Evolutionary conservation across 2,797 vertebrate species (phyloP).

Genomic region (Smutsia temminckii): DNA sequence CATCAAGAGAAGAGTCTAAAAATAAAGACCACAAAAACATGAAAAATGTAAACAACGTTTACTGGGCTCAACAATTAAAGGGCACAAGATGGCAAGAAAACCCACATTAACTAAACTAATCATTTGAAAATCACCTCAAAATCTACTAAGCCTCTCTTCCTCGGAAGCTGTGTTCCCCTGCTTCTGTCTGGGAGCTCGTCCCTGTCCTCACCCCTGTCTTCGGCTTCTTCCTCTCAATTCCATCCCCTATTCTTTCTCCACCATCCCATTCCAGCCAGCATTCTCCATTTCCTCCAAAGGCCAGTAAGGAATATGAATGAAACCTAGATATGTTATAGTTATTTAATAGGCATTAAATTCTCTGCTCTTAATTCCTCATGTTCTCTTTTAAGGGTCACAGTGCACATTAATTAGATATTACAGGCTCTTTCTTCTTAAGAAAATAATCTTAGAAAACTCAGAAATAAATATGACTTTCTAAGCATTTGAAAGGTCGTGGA

Average conservation of each 20-base stretch:
- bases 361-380: not conserved
- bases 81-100: not conserved
- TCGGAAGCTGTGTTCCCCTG: not conserved
- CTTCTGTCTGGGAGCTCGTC: too few species aligned
- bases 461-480: not conserved
- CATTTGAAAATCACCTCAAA: not conserved
- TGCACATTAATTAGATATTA: not conserved
- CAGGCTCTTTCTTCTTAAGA: conserved; percentile 16
- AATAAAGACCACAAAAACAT: not conserved
- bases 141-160: not conserved
- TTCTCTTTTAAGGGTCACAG: not conserved
- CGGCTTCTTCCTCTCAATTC: not conserved
- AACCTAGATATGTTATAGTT: not conserved
- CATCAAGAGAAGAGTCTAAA: not conserved
- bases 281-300: not conserved
- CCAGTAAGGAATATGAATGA: not conserved
- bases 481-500: not conserved
- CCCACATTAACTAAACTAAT: not conserved
- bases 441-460: conserved; percentile 26
- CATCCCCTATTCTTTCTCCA: not conserved
- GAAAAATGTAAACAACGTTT: not conserved
- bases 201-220: too few species aligned
- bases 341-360: not conserved
- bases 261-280: not conserved
- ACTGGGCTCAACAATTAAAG: not conserved